Conservation (phyloP, 2,888 invertebrate genomes). For the Chirona hameri region DNA sequence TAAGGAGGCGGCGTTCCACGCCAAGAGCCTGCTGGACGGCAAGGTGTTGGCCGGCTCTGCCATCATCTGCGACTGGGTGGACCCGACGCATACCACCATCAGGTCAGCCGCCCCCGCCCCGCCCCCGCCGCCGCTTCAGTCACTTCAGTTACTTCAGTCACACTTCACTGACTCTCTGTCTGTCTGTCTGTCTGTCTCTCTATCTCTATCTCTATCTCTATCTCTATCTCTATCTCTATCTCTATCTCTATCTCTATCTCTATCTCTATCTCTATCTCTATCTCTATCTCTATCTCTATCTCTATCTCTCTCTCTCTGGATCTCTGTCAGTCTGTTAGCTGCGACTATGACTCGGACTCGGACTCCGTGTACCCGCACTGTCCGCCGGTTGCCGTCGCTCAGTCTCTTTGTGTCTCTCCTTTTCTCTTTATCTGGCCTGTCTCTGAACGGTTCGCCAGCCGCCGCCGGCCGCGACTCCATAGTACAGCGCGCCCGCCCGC, state of each 20-base stretch:
- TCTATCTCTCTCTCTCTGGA: background rate
- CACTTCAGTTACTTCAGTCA: background rate
- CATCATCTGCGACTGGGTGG: conserved; percentile 54
- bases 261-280: background rate
- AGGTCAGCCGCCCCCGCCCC: background rate
- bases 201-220: background rate
- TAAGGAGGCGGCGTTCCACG: conserved; percentile 51
- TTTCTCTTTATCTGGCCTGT: background rate
- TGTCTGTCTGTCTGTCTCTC: background rate
- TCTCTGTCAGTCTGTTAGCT: background rate
- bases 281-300: background rate
- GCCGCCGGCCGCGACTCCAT: too few species aligned
- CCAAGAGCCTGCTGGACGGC: conserved; percentile 51
- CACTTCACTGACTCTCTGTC: background rate
- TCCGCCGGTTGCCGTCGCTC: background rate
- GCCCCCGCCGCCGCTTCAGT: background rate
- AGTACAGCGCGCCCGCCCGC: background rate
- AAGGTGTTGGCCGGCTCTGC: conserved; percentile 45
- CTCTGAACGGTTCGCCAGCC: background rate
- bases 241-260: background rate
- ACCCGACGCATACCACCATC: conserved; percentile 45
- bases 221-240: background rate
- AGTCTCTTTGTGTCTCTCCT: background rate
- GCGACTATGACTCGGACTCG: background rate
- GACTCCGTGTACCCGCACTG: background rate